A percentile compares a stretch with the other conserved stretches of the same genome.
phyloP scores from a whole-genome alignment of 1,140 invertebrate genomes.

The Pectinophora gossypiella region DNA sequence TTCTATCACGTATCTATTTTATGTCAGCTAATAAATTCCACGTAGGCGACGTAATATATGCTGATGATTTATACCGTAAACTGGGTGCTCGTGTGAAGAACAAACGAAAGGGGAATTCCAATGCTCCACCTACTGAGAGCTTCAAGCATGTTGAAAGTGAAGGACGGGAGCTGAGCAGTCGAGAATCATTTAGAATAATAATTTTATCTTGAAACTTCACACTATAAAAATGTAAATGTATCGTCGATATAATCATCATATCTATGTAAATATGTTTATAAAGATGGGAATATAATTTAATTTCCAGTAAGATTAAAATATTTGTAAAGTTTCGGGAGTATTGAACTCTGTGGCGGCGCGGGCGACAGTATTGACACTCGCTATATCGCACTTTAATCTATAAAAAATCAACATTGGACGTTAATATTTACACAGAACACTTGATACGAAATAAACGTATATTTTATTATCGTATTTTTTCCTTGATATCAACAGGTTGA shows the following conservation, averaged over 20 bases:
- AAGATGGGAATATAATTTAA: neutral
- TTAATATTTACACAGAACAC: conserved; percentile 47
- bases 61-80: conserved; percentile 11
- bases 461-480: conserved; percentile 19
- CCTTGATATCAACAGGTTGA: conserved; percentile 38
- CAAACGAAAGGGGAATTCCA: conserved; percentile 6
- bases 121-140: neutral
- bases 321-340: neutral
- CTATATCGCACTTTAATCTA: conserved; percentile 43
- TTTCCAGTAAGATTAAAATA: conserved; percentile 1
- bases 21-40: conserved; percentile 27
- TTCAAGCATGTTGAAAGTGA: too few relatives aligned
- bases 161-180: too few relatives aligned
- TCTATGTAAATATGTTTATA: neutral
- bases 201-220: too few relatives aligned
- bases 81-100: conserved; percentile 20
- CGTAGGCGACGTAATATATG: conserved; percentile 17
- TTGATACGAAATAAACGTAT: conserved; percentile 60
- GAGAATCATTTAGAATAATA: too few relatives aligned
- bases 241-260: too few relatives aligned
- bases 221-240: too few relatives aligned
- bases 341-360: conserved; percentile 20
- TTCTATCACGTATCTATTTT: conserved; percentile 40
- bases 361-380: conserved; percentile 26
- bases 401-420: conserved; percentile 55